phyloP scores from a whole-genome alignment of 2,888 invertebrate genomes.

The Parapristionchus giblindavisi region DNA sequence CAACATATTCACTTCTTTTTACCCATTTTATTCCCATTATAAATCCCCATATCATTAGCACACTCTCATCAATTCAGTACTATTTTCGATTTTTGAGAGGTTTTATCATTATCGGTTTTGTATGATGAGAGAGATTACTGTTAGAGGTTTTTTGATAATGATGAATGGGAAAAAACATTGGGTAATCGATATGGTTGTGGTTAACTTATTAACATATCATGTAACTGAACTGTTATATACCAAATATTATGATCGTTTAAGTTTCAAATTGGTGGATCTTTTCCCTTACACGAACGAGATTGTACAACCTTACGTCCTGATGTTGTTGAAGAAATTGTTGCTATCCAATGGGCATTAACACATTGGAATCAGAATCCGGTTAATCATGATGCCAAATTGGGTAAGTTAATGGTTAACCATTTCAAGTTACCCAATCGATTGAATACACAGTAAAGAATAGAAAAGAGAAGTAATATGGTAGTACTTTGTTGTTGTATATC shows the following conservation, averaged over 20 bases:
- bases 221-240: not conserved
- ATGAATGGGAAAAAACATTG: no score
- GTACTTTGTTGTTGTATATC: no score
- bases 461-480: no score
- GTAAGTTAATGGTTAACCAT: constrained; percentile 39
- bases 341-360: constrained; percentile 69
- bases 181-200: no score
- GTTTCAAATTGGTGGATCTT: constrained; percentile 69
- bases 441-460: no score
- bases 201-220: not conserved
- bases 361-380: constrained; percentile 68
- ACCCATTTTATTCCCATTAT: not conserved
- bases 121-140: no score
- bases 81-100: not conserved
- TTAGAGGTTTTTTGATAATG: no score
- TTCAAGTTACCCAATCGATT: no score
- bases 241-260: constrained; percentile 42
- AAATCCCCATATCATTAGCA: not conserved
- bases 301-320: constrained; percentile 61
- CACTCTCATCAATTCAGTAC: not conserved
- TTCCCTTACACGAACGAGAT: constrained; percentile 66
- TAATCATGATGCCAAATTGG: constrained; percentile 57
- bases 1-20: no score
- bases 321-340: constrained; percentile 68
- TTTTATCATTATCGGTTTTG: not conserved